Percentiles rank a stretch among this genome's conserved stretches.
Evolutionary conservation across 2,113 vertebrate genomes (phyloP).

Genomic region (Hydrochoerus hydrochaeris): DNA sequence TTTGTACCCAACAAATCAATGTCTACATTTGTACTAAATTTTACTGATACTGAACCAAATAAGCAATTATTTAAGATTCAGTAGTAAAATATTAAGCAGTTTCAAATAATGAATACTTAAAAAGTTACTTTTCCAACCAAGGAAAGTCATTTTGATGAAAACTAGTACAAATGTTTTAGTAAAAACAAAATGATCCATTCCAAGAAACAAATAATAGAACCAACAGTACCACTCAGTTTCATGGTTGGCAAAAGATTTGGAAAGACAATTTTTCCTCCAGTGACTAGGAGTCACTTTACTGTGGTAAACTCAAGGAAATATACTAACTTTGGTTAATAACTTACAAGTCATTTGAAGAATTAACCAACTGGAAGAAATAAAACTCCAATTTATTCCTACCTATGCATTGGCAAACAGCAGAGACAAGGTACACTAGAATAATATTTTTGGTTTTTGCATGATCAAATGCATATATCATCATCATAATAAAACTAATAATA

Average conservation of each 20-base stretch:
- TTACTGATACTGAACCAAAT: neutral
- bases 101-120: neutral
- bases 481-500: slow-evolving; percentile 23
- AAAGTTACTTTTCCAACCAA: neutral
- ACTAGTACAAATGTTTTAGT: neutral
- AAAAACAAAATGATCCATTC: slow-evolving; percentile 39
- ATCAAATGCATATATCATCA: neutral
- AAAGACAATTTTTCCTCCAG: neutral
- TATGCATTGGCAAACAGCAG: neutral
- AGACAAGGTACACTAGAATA: neutral
- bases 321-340: slow-evolving; percentile 31
- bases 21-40: neutral
- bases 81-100: neutral
- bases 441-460: neutral
- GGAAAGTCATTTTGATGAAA: neutral
- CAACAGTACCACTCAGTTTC: neutral
- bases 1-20: neutral
- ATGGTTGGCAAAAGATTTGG: neutral
- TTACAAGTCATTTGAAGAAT: neutral
- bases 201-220: neutral
- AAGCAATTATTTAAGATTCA: slow-evolving; percentile 13
- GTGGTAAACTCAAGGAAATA: neutral
- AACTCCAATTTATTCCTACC: neutral
- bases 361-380: slow-evolving; percentile 28
- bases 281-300: neutral